Percentiles rank a stretch among this genome's conserved stretches.
phyloP scores from a whole-genome alignment of 2,888 invertebrate species.

The Alcis repandata region DNA sequence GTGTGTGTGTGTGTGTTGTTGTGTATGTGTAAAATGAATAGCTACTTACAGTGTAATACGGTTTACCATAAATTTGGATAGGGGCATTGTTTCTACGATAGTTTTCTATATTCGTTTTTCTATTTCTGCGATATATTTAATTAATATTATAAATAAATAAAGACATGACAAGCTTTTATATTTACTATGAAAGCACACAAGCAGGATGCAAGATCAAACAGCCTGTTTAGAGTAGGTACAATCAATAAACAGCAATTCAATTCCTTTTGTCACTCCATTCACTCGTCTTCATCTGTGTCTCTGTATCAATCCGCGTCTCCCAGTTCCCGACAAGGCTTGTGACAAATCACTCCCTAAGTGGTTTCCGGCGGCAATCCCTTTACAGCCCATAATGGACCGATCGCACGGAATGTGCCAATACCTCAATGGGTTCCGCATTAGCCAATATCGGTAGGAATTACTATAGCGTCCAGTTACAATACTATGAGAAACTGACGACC shows the following conservation, averaged over 20 bases:
- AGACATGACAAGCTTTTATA: too few relatives aligned
- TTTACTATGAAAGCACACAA: too few relatives aligned
- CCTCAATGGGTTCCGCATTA: constrained; percentile 9
- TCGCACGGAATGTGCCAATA: constrained; percentile 18
- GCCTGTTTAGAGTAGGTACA: background rate
- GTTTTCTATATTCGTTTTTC: too few relatives aligned
- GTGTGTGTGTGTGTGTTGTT: too few relatives aligned
- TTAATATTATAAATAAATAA: too few relatives aligned
- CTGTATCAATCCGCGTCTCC: constrained; percentile 4
- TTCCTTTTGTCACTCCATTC: constrained; percentile 2
- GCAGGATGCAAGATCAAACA: background rate
- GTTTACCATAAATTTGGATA: too few relatives aligned
- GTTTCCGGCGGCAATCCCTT: constrained; percentile 30
- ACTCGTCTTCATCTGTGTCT: constrained; percentile 5
- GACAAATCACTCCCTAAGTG: constrained; percentile 30
- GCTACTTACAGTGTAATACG: too few relatives aligned
- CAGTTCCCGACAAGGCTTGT: constrained; percentile 16
- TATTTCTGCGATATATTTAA: too few relatives aligned
- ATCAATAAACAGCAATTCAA: background rate
- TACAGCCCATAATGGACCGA: constrained; percentile 19
- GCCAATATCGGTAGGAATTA: background rate
- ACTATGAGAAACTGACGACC: too few relatives aligned
- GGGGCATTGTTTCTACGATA: too few relatives aligned
- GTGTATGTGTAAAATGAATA: too few relatives aligned
- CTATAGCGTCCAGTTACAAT: background rate